Percentiles rank a stretch among this genome's conserved stretches.
phyloP scores from a whole-genome alignment of 1,140 invertebrate genomes.

The Drosophila kurseongensis region DNA sequence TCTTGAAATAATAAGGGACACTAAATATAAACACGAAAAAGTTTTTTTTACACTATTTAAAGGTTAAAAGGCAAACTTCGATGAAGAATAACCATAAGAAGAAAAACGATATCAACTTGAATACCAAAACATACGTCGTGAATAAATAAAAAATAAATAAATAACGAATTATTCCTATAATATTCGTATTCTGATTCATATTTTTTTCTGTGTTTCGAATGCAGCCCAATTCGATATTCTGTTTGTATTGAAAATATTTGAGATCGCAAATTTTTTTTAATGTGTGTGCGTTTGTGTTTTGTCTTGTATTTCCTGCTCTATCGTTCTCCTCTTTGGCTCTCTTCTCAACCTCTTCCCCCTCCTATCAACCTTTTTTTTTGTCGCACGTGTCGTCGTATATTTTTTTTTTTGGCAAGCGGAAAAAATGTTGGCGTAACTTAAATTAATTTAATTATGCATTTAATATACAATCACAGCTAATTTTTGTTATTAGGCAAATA shows the following conservation, averaged over 20 bases:
- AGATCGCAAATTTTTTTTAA: slow-evolving; percentile 11
- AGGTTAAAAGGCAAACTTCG: too few relatives aligned
- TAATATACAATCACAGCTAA: slow-evolving; percentile 13
- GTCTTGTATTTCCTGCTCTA: slow-evolving; percentile 66
- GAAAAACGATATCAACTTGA: too few relatives aligned
- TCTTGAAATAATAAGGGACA: too few relatives aligned
- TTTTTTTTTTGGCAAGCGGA: slow-evolving; percentile 4
- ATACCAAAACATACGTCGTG: too few relatives aligned
- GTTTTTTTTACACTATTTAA: too few relatives aligned
- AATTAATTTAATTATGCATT: slow-evolving; percentile 59
- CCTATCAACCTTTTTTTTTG: slow-evolving; percentile 6
- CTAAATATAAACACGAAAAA: too few relatives aligned
- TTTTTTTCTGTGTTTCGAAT: slow-evolving; percentile 8
- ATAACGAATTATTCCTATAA: too few relatives aligned
- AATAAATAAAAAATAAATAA: too few relatives aligned
- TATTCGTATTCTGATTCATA: not conserved
- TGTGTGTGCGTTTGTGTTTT: slow-evolving; percentile 30
- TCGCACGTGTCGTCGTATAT: slow-evolving; percentile 62
- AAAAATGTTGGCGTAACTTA: slow-evolving; percentile 8
- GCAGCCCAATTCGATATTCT: slow-evolving; percentile 13
- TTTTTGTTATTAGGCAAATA: not conserved
- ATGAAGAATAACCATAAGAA: not conserved
- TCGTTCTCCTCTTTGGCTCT: slow-evolving; percentile 8
- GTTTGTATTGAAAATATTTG: slow-evolving; percentile 38
- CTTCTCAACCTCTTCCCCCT: not conserved